phyloP scores from a whole-genome alignment of 2,888 invertebrate genomes.

The Hermaeophaga mercurialis region DNA sequence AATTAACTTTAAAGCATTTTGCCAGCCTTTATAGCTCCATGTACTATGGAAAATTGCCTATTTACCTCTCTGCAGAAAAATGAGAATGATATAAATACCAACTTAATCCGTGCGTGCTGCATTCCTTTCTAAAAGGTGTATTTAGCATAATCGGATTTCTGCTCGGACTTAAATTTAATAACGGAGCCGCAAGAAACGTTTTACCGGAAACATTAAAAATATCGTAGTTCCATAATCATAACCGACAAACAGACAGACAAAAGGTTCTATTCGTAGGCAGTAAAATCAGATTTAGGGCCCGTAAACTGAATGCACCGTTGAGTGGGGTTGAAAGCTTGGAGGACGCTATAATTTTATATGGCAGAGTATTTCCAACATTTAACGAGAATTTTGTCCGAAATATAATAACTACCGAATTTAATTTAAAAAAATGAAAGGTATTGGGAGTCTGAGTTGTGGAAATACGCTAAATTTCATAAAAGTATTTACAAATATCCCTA shows the following conservation, averaged over 20 bases:
- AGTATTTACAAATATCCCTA: too few relatives aligned
- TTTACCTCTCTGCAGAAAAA: too few relatives aligned
- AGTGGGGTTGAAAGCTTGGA: constrained; percentile 6
- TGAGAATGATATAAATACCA: too few relatives aligned
- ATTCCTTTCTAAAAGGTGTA: background rate
- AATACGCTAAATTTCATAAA: too few relatives aligned
- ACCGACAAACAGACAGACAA: constrained; percentile 3
- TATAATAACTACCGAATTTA: background rate
- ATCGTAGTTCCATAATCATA: background rate
- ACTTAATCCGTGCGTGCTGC: background rate
- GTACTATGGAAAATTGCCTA: too few relatives aligned
- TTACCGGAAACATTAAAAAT: constrained; percentile 3
- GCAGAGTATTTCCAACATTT: constrained; percentile 3
- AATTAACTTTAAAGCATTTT: too few relatives aligned
- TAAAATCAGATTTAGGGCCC: constrained; percentile 12
- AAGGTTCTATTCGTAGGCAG: constrained; percentile 1
- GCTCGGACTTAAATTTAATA: background rate
- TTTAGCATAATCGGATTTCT: background rate
- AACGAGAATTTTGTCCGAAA: constrained; percentile 5
- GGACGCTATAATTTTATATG: constrained; percentile 5
- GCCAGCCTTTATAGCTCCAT: too few relatives aligned
- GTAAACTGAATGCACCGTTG: constrained; percentile 9
- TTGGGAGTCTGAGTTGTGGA: too few relatives aligned
- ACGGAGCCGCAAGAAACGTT: background rate
- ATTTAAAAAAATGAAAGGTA: too few relatives aligned